Evolutionary conservation across 2,113 vertebrate genomes (phyloP).

Genomic region (Seriola rivoliana): DNA sequence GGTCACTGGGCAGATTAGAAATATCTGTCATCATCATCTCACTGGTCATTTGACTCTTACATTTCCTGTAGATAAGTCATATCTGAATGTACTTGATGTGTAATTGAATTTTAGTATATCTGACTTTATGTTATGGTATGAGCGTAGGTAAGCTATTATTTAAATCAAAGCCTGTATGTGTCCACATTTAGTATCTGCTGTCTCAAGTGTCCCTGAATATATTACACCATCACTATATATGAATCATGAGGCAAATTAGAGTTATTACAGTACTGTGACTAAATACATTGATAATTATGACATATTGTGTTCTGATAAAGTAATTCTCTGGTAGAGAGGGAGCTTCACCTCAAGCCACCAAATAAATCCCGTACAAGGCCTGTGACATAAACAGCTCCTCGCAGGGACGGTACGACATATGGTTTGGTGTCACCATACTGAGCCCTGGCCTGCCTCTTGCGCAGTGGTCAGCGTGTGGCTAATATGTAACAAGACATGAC

Average conservation of each 20-base stretch:
- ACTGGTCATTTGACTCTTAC: neutral
- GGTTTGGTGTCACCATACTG: constrained; percentile 34
- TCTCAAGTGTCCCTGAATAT: constrained; percentile 13
- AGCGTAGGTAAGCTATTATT: constrained; percentile 10
- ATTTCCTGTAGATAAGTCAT: constrained; percentile 23
- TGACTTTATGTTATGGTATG: constrained; percentile 10
- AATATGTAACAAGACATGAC: constrained; percentile 39
- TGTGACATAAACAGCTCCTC: constrained; percentile 1
- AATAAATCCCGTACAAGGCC: constrained; percentile 8
- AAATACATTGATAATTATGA: neutral
- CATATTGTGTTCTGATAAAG: constrained; percentile 3
- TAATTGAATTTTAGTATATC: neutral
- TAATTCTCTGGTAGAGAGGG: neutral
- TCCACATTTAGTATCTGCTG: neutral
- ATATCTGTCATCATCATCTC: constrained; percentile 12
- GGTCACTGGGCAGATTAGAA: constrained; percentile 31
- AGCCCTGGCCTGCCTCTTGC: constrained; percentile 28
- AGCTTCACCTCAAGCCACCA: neutral
- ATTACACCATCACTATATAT: neutral
- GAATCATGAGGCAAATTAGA: constrained; percentile 31
- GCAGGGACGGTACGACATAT: constrained; percentile 7
- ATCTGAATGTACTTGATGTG: neutral
- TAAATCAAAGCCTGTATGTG: neutral
- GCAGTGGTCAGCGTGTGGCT: constrained; percentile 35
- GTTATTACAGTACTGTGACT: neutral